A percentile compares a stretch with the other conserved stretches of the same genome.
Conservation (phyloP, 2,113 vertebrate species). For the Origma solitaria region DNA sequence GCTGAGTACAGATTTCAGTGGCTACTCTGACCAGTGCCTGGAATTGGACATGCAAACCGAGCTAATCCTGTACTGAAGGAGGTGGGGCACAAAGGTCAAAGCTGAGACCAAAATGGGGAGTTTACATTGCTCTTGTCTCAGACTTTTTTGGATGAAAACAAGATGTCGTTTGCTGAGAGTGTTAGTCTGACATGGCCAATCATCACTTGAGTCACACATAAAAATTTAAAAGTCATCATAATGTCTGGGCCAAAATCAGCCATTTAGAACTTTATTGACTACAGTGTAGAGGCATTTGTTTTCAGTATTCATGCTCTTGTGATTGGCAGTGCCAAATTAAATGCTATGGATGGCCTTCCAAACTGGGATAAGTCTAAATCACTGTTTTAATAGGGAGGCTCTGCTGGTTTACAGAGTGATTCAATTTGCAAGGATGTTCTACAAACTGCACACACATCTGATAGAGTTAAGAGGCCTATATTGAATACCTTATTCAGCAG, state of each 20-base stretch:
- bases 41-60: neutral
- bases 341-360: neutral
- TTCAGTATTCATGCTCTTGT: neutral
- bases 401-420: neutral
- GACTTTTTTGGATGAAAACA: neutral
- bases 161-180: neutral
- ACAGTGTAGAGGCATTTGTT: neutral
- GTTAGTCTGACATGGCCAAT: neutral
- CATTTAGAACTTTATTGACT: neutral
- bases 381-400: neutral
- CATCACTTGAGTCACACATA: neutral
- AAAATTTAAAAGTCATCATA: neutral
- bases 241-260: neutral
- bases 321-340: neutral
- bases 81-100: neutral
- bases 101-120: neutral
- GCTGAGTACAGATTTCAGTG: neutral
- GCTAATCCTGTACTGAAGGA: neutral
- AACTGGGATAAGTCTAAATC: neutral
- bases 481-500: neutral
- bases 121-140: neutral
- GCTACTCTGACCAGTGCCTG: neutral
- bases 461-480: neutral
- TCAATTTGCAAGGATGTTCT: neutral
- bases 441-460: neutral